These are phyloP conservation scores for Mormyrus proboscirostris DNA, from an alignment of 2,797 vertebrate genomes.

Conservation along the genomic window DNA sequence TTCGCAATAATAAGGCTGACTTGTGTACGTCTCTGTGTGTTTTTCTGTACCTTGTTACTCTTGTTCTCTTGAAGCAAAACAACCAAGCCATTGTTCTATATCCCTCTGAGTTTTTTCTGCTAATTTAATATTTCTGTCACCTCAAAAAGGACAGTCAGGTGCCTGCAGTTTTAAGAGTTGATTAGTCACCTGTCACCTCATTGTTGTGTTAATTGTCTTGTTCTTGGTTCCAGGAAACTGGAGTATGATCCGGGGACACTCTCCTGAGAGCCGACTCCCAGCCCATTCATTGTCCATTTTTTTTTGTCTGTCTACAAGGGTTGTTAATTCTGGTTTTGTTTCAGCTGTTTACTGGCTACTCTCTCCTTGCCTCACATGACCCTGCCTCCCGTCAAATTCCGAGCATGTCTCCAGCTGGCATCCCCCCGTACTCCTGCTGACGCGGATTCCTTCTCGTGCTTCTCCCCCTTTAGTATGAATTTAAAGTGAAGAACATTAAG, in stretches of 20 bases:
- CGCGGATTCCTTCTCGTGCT: background rate
- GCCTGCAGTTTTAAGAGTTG: background rate
- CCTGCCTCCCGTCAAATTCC: background rate
- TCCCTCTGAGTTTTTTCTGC: background rate
- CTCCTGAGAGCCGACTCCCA: background rate
- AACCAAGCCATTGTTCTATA: background rate
- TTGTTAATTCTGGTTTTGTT: background rate
- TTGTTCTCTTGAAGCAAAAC: background rate
- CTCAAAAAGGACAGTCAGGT: background rate
- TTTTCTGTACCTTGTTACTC: background rate
- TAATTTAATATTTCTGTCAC: background rate
- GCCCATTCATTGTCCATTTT: background rate
- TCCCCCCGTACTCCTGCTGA: background rate
- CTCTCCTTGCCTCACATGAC: background rate
- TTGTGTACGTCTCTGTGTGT: background rate
- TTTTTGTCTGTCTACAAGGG: background rate
- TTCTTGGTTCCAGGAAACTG: background rate
- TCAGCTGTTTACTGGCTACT: background rate
- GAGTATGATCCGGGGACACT: background rate
- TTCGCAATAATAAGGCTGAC: too few relatives aligned
- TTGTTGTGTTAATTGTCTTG: background rate
- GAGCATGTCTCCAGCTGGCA: background rate
- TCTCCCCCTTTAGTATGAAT: slow-evolving; percentile 77
- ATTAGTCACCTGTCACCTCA: background rate
- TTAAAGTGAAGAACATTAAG: slow-evolving; percentile 98